Evolutionary conservation across 2,888 invertebrate species (phyloP).

Genomic region (Meganola albula): DNA sequence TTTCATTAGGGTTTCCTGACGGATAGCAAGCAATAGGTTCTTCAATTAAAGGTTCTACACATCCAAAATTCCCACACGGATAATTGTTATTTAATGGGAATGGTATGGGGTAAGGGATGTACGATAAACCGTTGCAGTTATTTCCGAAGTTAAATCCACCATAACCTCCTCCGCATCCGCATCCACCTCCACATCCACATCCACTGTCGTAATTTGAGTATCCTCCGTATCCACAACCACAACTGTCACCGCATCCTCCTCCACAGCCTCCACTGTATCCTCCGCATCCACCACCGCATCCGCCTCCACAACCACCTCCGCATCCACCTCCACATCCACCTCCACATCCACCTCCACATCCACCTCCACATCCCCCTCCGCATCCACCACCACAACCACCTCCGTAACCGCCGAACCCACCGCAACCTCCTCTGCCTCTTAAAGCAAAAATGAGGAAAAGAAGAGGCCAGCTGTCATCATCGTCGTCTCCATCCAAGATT

Average conservation of each 20-base stretch:
- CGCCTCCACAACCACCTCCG: constrained; percentile 11
- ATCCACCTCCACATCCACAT: constrained; percentile 13
- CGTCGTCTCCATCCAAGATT: constrained; percentile 28
- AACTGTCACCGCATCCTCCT: constrained; percentile 8
- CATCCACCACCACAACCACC: constrained; percentile 18
- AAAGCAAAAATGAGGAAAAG: constrained; percentile 47
- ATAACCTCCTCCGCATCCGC: constrained; percentile 10
- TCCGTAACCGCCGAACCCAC: constrained; percentile 15
- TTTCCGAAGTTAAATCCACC: constrained; percentile 14
- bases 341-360: constrained; percentile 11
- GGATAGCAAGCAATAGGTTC: background rate
- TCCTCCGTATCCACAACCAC: constrained; percentile 11
- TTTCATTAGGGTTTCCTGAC: constrained; percentile 9
- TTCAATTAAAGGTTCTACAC: constrained; percentile 5
- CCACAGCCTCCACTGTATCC: constrained; percentile 9
- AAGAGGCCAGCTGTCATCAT: constrained; percentile 36
- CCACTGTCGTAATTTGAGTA: background rate
- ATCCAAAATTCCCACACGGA: constrained; percentile 7
- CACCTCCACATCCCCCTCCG: constrained; percentile 15
- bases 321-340: constrained; percentile 9
- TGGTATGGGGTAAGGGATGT: constrained; percentile 23
- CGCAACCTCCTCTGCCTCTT: constrained; percentile 29
- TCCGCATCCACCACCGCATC: constrained; percentile 10
- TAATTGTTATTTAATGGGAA: constrained; percentile 6
- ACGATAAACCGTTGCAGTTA: constrained; percentile 12